A percentile compares a stretch with the other conserved stretches of the same genome.
phyloP scores from a whole-genome alignment of 1,140 invertebrate genomes.

The Eupristina koningsbergeri region DNA sequence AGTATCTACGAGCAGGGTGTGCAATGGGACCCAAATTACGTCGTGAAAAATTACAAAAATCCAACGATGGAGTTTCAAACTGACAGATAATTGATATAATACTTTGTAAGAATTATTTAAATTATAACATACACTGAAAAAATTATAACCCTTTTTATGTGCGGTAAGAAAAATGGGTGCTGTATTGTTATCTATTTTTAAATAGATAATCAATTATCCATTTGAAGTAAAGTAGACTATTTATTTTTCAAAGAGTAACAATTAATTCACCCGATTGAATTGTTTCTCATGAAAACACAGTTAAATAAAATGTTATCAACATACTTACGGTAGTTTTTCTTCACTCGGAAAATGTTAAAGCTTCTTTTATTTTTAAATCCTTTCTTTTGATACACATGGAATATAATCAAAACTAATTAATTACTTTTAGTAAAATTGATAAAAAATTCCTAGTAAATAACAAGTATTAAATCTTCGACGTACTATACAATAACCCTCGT shows the following conservation, averaged over 20 bases:
- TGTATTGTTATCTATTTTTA: background rate
- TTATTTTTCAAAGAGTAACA: background rate
- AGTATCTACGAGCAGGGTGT: background rate
- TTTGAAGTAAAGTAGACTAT: background rate
- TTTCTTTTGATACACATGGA: background rate
- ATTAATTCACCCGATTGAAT: constrained; percentile 15
- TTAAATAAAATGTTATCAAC: background rate
- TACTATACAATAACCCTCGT: no score
- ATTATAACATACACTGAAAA: no score
- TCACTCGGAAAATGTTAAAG: background rate
- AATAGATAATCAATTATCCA: background rate
- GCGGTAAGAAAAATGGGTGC: background rate
- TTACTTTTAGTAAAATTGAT: background rate
- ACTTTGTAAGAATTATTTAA: background rate
- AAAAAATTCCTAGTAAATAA: background rate
- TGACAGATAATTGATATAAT: background rate
- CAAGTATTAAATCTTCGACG: no score
- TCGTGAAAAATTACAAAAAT: background rate
- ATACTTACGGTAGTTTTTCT: background rate
- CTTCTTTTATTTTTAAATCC: background rate
- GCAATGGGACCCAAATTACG: background rate
- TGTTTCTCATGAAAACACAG: background rate
- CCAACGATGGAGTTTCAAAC: background rate
- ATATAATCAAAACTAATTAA: constrained; percentile 3
- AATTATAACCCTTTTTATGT: background rate